Conservation (phyloP, 2,113 vertebrate species). For the Odontesthes bonariensis region DNA sequence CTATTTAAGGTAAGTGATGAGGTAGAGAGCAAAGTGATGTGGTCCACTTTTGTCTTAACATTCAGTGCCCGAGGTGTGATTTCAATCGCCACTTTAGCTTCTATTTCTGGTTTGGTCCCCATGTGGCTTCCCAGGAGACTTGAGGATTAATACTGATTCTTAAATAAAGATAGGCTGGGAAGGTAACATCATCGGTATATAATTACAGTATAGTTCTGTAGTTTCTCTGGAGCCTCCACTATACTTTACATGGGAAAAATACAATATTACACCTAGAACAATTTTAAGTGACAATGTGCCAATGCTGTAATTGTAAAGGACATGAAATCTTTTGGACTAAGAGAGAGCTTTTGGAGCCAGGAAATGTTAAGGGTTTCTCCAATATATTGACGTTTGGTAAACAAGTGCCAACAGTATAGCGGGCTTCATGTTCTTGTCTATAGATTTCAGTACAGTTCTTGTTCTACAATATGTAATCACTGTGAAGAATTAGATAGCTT, state of each 20-base stretch:
- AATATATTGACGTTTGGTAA: neutral
- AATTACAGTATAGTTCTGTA: neutral
- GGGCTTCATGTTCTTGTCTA: conserved; percentile 4
- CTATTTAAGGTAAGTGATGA: conserved; percentile 70
- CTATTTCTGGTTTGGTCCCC: neutral
- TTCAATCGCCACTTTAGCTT: conserved; percentile 38
- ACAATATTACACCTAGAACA: conserved; percentile 4
- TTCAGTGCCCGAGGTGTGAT: conserved; percentile 34
- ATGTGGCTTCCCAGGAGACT: conserved; percentile 14
- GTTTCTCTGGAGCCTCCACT: neutral
- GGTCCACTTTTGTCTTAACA: conserved; percentile 41
- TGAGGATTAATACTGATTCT: conserved; percentile 28
- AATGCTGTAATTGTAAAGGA: conserved; percentile 35
- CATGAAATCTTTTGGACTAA: conserved; percentile 3
- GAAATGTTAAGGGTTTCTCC: conserved; percentile 11
- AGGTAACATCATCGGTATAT: conserved; percentile 4
- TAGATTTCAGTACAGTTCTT: neutral
- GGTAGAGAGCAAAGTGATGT: conserved; percentile 42
- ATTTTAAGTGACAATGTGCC: conserved; percentile 25
- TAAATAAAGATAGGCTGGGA: conserved; percentile 26
- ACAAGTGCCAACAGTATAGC: conserved; percentile 8
- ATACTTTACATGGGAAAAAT: neutral
- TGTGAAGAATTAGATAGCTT: conserved; percentile 12
- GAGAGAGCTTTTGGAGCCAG: neutral
- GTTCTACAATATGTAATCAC: conserved; percentile 9